Evolutionary conservation across 2,888 invertebrate genomes (phyloP), one percentile per base, ranked within the genome.

Genomic region (Halictus ligatus): DNA sequence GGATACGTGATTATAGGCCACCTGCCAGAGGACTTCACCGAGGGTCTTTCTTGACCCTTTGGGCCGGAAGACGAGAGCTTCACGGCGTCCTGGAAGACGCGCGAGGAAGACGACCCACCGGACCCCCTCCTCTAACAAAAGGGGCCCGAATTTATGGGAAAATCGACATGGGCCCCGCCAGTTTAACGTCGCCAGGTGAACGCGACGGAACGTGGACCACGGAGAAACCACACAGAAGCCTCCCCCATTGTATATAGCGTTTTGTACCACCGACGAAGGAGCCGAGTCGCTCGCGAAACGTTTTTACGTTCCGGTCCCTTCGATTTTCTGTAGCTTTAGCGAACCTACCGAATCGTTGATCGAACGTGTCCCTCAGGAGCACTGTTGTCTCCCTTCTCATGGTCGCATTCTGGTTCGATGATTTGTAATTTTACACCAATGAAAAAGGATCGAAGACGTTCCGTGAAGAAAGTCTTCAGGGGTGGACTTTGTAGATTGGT

Each of bases 1-100:
- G 60, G 94, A 94, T 81, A 93, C 94, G 93, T 94, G 94, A 94
- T 94, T 93, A 85, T 92, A 92, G 92, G 89, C 81, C 79, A 54
- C 35, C 60, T 54, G 50, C 13, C 76, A 40, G 71, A 43, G 71
- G 43, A n/a, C 40, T 43, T 21, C 21, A 0, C 40, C 46, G 72
- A 72, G 46, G 29, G 58, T 25, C 40, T 40, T 15, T 18, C 13
- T 5, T 5, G 50, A 74, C 40, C 43, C 40, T 40, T 71, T 6
- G 43, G 71, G 12, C n/a, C 43, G 43, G 71, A n/a, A 69, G 21
- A 69, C 35, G 29, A 73, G 21, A 40, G n/a, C 71, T 71, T 43
- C 71, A 25, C 71, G 71, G 43, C 43, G 43, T 71, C 43, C 71
- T 43, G 71, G 71, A 35, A 64, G 64, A 75, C 72, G 40, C 82